These are phyloP conservation scores for Leptinotarsa undecemlineata DNA, from an alignment of 1,140 invertebrate species.

Conservation along the genomic window DNA sequence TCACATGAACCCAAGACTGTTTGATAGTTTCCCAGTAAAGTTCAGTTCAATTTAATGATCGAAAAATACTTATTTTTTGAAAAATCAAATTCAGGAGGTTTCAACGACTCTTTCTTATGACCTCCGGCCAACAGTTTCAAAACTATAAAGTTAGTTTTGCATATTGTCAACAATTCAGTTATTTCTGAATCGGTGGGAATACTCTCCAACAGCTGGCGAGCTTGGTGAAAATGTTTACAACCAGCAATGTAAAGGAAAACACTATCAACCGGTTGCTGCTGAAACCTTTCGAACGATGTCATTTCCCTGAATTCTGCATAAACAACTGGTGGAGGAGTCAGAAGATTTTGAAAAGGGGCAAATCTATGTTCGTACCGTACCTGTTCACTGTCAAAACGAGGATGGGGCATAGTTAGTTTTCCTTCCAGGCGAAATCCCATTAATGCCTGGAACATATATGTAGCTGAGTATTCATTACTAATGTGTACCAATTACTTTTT, in stretches of 20 bases:
- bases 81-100: constrained; percentile 89
- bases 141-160: constrained; percentile 94
- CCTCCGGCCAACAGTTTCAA: constrained; percentile 88
- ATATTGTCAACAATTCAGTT: constrained; percentile 74
- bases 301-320: constrained; percentile 57
- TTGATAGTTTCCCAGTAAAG: background rate
- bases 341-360: constrained; percentile 80
- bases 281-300: constrained; percentile 60
- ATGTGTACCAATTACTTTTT: constrained; percentile 24
- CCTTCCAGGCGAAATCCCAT: constrained; percentile 73
- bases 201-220: constrained; percentile 80
- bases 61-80: constrained; percentile 86
- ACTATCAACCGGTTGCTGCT: constrained; percentile 54
- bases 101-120: constrained; percentile 83
- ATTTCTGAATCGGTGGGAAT: constrained; percentile 84
- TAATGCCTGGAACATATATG: constrained; percentile 63
- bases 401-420: constrained; percentile 74
- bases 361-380: constrained; percentile 94
- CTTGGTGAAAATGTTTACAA: constrained; percentile 90
- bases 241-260: constrained; percentile 75
- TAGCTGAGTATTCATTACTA: background rate
- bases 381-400: constrained; percentile 90
- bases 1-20: no score
- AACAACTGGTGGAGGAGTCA: constrained; percentile 84
- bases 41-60: constrained; percentile 70